A percentile compares a stretch with the other conserved stretches of the same genome.
These are phyloP conservation scores for Haemorhous mexicanus DNA, from an alignment of 2,113 vertebrate genomes.

Conservation along the genomic window DNA sequence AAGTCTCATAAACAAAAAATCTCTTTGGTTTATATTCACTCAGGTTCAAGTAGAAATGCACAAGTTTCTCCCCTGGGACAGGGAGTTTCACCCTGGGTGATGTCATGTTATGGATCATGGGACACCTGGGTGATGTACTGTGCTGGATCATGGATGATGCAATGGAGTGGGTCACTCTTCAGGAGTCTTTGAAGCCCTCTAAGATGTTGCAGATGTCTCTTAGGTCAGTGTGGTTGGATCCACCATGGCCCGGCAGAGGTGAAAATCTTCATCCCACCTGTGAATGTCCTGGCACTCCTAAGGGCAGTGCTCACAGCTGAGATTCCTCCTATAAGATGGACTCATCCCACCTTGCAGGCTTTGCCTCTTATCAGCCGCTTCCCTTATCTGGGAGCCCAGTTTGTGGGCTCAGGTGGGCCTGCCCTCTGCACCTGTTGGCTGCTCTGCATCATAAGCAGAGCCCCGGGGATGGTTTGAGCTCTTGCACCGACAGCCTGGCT, in stretches of 20 bases:
- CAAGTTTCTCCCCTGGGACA: background rate
- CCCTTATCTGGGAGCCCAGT: background rate
- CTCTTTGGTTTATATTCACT: background rate
- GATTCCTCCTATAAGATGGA: background rate
- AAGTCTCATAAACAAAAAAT: too few species aligned
- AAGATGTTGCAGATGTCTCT: background rate
- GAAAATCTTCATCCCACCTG: background rate
- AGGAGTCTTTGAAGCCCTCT: background rate
- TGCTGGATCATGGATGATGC: background rate
- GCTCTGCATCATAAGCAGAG: background rate
- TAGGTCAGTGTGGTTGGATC: background rate
- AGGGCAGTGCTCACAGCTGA: background rate
- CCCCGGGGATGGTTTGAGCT: rapidly evolving
- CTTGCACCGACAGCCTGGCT: rapidly evolving
- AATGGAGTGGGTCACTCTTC: background rate
- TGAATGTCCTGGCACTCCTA: rapidly evolving
- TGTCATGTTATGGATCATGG: background rate
- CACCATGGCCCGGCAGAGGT: background rate
- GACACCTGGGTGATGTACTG: background rate
- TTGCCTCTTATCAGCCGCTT: background rate
- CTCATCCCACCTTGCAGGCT: background rate
- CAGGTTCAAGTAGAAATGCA: background rate
- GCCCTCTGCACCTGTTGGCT: background rate
- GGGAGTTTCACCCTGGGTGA: background rate
- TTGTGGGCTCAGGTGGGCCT: background rate